Conservation (phyloP, 2,797 vertebrate species). For the Ctenochaetus hawaiiensis region DNA sequence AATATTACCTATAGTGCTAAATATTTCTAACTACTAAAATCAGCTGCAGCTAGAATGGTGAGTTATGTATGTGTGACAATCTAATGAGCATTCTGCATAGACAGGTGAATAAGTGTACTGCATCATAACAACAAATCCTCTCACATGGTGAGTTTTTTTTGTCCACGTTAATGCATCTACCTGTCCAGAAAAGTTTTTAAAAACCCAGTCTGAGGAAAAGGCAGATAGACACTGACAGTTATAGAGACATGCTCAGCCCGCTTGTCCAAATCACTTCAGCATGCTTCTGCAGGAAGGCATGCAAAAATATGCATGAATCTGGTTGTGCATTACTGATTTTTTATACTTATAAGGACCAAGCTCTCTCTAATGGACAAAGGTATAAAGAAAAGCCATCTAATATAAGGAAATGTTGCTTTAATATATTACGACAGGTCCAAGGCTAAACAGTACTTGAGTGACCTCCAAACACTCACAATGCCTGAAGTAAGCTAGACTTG, state of each 20-base stretch:
- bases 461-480: neutral
- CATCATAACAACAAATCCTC: too few relatives aligned
- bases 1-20: neutral
- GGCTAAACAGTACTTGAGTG: neutral
- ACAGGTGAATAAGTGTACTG: neutral
- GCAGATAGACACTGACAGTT: constrained; percentile 10
- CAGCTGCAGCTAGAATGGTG: neutral
- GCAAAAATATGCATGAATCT: neutral
- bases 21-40: neutral
- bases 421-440: neutral
- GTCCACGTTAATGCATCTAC: neutral
- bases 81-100: neutral
- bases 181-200: neutral
- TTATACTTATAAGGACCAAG: neutral
- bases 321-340: neutral
- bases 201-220: neutral
- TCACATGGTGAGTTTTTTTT: neutral
- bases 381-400: neutral
- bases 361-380: neutral
- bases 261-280: constrained; percentile 9
- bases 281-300: neutral
- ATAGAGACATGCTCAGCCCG: constrained; percentile 12
- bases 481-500: neutral
- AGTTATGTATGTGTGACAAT: neutral
- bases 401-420: neutral